These are phyloP conservation scores for Acipenser ruthenus DNA, from an alignment of 2,797 vertebrate genomes.

Conservation along the genomic window DNA sequence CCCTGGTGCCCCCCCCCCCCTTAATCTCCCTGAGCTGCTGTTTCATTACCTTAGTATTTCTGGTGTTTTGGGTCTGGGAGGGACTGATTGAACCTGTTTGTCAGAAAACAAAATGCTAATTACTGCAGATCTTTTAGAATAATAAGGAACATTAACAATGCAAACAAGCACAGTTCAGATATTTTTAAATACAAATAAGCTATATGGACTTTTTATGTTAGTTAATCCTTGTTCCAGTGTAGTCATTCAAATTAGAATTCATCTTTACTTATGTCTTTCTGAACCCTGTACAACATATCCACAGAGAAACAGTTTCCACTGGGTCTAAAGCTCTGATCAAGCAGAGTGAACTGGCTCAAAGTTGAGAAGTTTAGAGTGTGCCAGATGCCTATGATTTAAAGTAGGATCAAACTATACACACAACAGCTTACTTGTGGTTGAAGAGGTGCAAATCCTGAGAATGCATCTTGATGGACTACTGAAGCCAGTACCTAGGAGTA, in stretches of 20 bases:
- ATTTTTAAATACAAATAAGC: not conserved
- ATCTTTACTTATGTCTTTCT: not conserved
- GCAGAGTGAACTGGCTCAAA: not conserved
- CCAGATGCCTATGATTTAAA: not conserved
- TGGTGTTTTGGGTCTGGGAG: slow-evolving; percentile 66
- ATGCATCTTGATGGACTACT: slow-evolving; percentile 77
- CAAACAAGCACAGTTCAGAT: not conserved
- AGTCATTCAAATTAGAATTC: not conserved
- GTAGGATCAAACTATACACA: not conserved
- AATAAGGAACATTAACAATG: not conserved
- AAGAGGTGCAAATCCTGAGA: slow-evolving; percentile 88
- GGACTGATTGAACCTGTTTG: slow-evolving; percentile 64
- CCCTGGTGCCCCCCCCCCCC: not conserved
- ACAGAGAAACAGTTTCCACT: no score
- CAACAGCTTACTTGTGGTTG: slow-evolving; percentile 78
- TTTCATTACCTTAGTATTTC: slow-evolving; percentile 77
- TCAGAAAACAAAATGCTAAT: slow-evolving; percentile 5
- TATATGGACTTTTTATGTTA: not conserved
- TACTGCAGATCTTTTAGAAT: not conserved
- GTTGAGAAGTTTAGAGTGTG: not conserved
- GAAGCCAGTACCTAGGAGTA: slow-evolving; percentile 80
- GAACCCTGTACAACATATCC: not conserved
- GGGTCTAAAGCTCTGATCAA: no score
- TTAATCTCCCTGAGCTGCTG: not conserved
- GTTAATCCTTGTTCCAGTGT: not conserved